A percentile compares a stretch with the other conserved stretches of the same genome.
These are phyloP conservation scores for Morphnarchus princeps DNA, from an alignment of 2,113 vertebrate genomes.

Conservation along the genomic window DNA sequence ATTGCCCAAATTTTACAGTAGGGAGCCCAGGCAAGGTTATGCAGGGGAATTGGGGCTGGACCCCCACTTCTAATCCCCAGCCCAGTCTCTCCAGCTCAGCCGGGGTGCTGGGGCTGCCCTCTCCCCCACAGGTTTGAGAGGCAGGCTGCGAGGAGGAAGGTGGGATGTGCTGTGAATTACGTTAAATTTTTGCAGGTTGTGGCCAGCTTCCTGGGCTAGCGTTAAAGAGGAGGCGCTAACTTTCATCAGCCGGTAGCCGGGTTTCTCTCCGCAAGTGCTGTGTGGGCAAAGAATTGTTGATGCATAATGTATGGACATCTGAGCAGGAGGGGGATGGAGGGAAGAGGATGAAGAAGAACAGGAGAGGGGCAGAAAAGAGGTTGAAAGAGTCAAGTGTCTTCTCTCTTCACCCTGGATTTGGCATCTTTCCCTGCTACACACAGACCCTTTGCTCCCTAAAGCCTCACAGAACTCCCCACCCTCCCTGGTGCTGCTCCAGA, in stretches of 20 bases:
- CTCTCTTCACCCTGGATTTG: not conserved
- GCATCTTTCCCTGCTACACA: rapidly evolving
- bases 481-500: rapidly evolving
- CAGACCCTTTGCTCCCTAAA: not conserved
- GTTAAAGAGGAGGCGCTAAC: not conserved
- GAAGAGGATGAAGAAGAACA: not conserved
- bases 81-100: not conserved
- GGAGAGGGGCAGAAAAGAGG: not conserved
- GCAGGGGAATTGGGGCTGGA: rapidly evolving
- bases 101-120: not conserved
- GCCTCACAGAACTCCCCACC: not conserved
- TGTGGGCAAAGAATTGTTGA: not conserved
- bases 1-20: not conserved
- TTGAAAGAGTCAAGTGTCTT: not conserved
- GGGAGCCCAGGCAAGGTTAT: not conserved
- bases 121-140: not conserved
- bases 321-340: not conserved
- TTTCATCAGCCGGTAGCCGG: not conserved
- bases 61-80: rapidly evolving
- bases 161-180: not conserved
- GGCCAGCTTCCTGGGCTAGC: not conserved
- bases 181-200: not conserved
- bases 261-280: not conserved
- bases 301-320: not conserved
- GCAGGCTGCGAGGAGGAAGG: not conserved